Base-by-base conservation (phyloP, 2,113 vertebrate species). In the Pedionomus torquatus region DNA sequence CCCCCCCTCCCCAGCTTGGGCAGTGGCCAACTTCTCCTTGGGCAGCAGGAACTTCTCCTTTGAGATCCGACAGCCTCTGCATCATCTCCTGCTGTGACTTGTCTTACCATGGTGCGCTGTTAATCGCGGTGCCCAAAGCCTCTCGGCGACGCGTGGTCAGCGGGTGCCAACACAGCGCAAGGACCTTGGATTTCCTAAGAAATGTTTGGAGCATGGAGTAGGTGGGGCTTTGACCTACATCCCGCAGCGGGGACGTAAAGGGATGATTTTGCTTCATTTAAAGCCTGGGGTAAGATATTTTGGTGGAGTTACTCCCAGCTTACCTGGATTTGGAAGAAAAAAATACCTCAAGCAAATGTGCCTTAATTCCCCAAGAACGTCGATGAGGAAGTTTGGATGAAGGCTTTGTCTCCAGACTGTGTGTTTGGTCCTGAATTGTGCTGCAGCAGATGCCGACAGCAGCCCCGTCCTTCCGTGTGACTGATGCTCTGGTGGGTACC, bases 101-200 rank as follows among this genome's bases (percentile, higher is more conserved):
- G 1, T 71, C 39, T 44, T 19, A 20, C 16, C 0, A 0, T 13
- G 33, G 41, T 54, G 39, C 6, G 1, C 46, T 28, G 5, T 10
- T 17, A 4, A 35, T 48, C 5, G 9, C 33, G 18, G 28, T 13
- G 17, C 48, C 39, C 71, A 26, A 10, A 85, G 54, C 48, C 39
- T 33, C 44, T 49, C 23, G 31, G 82, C 41, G 14, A 0, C 7
- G 0, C 5, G 41, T 26, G 28, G 57, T 49, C 61, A 13, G 15
- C 0, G 43, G 49, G 57, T 35, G 11, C 3, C 5, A 57, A 1
- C 31, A 52, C 37, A 41, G 51, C 74, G 20, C 55, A 17, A n/a
- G 17, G 4, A 23, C 54, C 41, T 60, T 7, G 28, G 60, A 5
- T 46, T 74, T 76, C 23, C 24, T 26, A 25, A 41, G 37, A 78